phyloP scores from a whole-genome alignment of 1,140 invertebrate genomes.

The Lepidurus packardi region DNA sequence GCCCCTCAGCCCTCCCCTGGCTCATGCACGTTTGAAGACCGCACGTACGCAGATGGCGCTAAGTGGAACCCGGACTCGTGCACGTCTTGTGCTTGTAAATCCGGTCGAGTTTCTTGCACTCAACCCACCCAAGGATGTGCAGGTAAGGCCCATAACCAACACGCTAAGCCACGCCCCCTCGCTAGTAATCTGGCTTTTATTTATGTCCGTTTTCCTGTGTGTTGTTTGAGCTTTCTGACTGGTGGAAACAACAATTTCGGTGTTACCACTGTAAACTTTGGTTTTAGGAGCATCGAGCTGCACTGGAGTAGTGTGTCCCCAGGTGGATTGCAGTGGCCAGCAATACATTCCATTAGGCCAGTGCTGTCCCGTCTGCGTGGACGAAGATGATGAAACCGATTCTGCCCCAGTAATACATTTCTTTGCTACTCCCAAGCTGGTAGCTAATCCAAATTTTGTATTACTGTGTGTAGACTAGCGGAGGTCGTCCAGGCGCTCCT shows the following conservation, averaged over 20 bases:
- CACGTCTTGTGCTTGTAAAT: conserved; percentile 56
- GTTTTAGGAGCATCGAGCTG: conserved; percentile 39
- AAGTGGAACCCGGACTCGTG: conserved; percentile 59
- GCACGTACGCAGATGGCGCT: conserved; percentile 55
- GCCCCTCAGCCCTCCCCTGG: conserved; percentile 7
- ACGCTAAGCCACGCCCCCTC: neutral
- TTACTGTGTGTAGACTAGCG: neutral
- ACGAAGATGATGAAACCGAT: conserved; percentile 34
- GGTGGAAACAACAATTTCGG: neutral
- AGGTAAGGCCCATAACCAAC: conserved; percentile 33
- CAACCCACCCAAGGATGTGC: conserved; percentile 40
- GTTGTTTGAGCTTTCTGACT: conserved; percentile 1
- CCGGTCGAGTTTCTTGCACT: conserved; percentile 53
- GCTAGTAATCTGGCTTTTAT: conserved; percentile 4
- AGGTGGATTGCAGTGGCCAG: conserved; percentile 46
- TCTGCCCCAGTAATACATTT: neutral
- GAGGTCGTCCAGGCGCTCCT: neutral
- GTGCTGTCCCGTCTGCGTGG: conserved; percentile 51
- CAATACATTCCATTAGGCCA: conserved; percentile 51
- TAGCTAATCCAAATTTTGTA: too few relatives aligned
- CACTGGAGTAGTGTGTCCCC: conserved; percentile 46
- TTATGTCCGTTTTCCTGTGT: neutral
- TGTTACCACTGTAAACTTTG: neutral
- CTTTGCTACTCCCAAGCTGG: neutral
- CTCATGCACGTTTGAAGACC: conserved; percentile 49